phyloP scores from a whole-genome alignment of 2,113 vertebrate species.

The Sinocyclocheilus anshuiensis region DNA sequence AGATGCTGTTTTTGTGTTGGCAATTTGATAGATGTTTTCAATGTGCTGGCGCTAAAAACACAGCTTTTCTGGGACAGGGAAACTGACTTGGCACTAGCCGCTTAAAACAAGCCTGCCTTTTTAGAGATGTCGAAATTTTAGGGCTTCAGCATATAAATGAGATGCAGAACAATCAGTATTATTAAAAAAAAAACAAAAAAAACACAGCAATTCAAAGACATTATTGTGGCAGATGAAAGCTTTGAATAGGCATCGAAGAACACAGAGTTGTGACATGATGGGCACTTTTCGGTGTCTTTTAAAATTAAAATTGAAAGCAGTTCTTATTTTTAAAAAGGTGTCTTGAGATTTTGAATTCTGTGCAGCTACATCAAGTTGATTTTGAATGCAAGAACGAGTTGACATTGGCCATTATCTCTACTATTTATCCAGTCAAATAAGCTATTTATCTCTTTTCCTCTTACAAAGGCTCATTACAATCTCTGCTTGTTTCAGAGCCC shows the following conservation, averaged over 20 bases:
- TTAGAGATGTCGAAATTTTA: background rate
- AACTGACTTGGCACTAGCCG: background rate
- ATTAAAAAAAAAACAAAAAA: background rate
- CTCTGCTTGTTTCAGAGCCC: background rate
- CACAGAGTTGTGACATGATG: too few species aligned
- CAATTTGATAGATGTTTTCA: background rate
- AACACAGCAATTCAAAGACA: background rate
- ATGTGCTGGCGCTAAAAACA: background rate
- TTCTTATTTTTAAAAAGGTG: too few species aligned
- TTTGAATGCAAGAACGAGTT: too few species aligned
- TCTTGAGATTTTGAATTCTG: too few species aligned
- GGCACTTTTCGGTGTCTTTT: too few species aligned
- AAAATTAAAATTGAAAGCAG: too few species aligned
- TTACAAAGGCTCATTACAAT: too few species aligned
- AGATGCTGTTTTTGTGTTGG: background rate
- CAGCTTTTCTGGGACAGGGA: background rate
- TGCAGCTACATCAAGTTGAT: too few species aligned
- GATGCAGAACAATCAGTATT: background rate
- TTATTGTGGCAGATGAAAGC: background rate
- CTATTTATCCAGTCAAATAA: too few species aligned
- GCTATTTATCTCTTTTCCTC: too few species aligned
- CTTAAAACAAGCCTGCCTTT: background rate
- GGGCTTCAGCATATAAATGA: background rate
- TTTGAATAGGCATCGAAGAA: background rate
- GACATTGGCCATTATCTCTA: too few species aligned